Conservation (phyloP, 37 sponge, comb jelly and placozoan genomes). For the Petrosia ficiformis region DNA sequence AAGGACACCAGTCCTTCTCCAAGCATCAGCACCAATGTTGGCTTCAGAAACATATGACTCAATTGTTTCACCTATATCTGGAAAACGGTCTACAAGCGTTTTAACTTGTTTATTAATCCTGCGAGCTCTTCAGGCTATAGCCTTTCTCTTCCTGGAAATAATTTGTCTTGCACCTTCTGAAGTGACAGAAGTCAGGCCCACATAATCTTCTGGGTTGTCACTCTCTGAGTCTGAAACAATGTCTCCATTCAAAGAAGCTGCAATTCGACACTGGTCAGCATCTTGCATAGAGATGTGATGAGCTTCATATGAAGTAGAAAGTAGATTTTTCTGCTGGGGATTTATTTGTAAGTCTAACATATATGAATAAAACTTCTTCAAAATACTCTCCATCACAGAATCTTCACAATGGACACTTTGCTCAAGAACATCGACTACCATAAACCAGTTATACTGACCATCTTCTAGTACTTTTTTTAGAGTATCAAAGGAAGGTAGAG, state of each 20-base stretch:
- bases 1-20: constrained; percentile 48
- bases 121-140: not conserved
- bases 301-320: constrained; percentile 8
- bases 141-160: not conserved
- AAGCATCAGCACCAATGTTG: constrained; percentile 31
- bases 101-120: constrained; percentile 10
- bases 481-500: not conserved
- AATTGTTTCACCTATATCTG: constrained; percentile 24
- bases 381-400: too few relatives aligned
- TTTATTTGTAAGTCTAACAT: not conserved
- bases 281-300: not conserved
- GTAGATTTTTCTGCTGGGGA: too few relatives aligned
- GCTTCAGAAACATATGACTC: constrained; percentile 1
- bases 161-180: not conserved
- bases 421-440: not conserved
- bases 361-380: constrained; percentile 4
- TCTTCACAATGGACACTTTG: too few relatives aligned
- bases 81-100: constrained; percentile 12
- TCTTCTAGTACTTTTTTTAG: constrained; percentile 1
- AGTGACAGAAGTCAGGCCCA: not conserved
- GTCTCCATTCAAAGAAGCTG: constrained; percentile 7
- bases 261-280: not conserved
- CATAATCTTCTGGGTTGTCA: constrained; percentile 5
- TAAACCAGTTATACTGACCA: constrained; percentile 23
- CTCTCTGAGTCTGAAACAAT: constrained; percentile 21